Conservation (phyloP, 2,113 vertebrate species). For the Hippocampus mohnikei region DNA sequence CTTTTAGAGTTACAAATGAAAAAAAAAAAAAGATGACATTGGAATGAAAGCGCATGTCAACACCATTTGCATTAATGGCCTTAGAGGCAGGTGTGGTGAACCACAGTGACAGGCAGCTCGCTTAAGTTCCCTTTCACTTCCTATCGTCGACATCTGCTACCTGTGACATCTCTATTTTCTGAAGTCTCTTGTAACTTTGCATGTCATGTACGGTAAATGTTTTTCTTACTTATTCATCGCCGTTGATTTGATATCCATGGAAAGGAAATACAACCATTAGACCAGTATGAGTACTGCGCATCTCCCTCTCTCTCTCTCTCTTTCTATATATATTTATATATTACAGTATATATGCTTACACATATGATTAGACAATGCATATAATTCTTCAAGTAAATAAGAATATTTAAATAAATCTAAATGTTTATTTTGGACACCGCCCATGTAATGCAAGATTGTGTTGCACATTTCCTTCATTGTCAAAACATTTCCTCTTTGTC, state of each 20-base stretch:
- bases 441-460: neutral
- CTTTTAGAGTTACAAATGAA: too few relatives aligned
- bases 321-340: too few relatives aligned
- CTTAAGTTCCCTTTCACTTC: neutral
- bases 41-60: neutral
- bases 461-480: slow-evolving; percentile 35
- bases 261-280: too few relatives aligned
- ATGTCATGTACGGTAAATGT: neutral
- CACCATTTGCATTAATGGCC: neutral
- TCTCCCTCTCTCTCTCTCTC: too few relatives aligned
- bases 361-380: too few relatives aligned
- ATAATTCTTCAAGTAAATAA: too few relatives aligned
- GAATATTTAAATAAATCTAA: too few relatives aligned
- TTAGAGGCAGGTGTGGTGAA: neutral
- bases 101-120: neutral
- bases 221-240: neutral
- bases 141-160: neutral
- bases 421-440: neutral
- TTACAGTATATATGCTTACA: too few relatives aligned
- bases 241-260: too few relatives aligned
- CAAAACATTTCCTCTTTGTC: slow-evolving; percentile 38
- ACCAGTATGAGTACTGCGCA: too few relatives aligned
- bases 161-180: neutral
- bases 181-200: neutral
- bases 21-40: neutral